Evolutionary conservation across 1,140 invertebrate genomes (phyloP), one percentile per base, ranked within the genome.

Genomic region (Condylostylus longicornis): DNA sequence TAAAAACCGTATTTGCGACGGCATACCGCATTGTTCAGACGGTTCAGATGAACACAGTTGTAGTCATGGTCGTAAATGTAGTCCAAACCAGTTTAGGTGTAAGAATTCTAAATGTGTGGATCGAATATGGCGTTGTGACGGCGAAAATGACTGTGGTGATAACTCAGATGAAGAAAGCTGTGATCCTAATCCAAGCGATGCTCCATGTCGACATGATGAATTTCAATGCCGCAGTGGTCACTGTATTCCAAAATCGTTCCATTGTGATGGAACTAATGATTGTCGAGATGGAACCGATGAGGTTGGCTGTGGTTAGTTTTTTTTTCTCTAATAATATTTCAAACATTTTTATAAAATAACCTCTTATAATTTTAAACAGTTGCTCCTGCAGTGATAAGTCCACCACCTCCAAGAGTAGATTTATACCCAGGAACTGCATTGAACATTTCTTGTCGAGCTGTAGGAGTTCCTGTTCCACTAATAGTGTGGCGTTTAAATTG

Each of bases 401-500:
- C 77, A 12, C 81, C 82, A 13, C 74, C 75, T 1, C 70, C 77
- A 2, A 72, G 79, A 53, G 60, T 86, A 1, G 65, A 64, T 10
- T 64, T 94, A 0, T 63, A 72, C 19, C 61, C 74, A 28, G 83
- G 85, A 4, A 75, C 78, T 3, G 67, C 73, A 0, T 72, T 97
- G 35, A 72, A 71, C 3, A 67, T 98, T 15, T 74, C 70, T 5
- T 98, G 95, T 52, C 74, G 74, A 18, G 90, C 89, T 1, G 72
- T 84, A 2, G 95, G 91, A 31, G 74, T 85, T 1, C 95, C 95
- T 0, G 75, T 71, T 0, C 93, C 95, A 0, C 72, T 88, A 32
- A 85, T 98, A 40, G 79, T 84, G 15, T 99, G 94, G 93, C 74
- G 93, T 35, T 68, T 90, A 2, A 98, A 99, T 64, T 98, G 93